Base-by-base conservation (phyloP, 2,888 invertebrate genomes). In the Drymonia ruficornis region DNA sequence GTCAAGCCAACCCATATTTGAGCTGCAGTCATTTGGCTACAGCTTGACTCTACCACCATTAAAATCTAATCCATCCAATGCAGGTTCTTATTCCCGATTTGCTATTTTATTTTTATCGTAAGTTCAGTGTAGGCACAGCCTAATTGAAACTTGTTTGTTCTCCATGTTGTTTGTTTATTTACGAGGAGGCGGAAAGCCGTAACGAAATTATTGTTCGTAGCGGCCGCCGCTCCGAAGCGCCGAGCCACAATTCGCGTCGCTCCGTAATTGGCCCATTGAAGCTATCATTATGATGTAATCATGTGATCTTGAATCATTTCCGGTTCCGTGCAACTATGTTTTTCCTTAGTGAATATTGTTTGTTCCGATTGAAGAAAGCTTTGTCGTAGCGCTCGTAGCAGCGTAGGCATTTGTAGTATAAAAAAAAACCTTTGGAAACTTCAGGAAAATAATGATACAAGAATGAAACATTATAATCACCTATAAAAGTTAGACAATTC, bases 151-250 rank as follows among this genome's bases (percentile, higher is more conserved):
- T 64, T 61, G 66, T 70, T 77, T 74, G 67, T 69, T 72, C 70
- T 68, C 67, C 67, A 74, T 77, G 71, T 69, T 77, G 71, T 69
- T 73, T 79, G 74, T 76, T 77, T 80, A 78, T 81, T 77, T 71
- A 71, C 63, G 62, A 69, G 69, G 63, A 68, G 65, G 55, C 61
- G 54, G 67, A 67, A 62, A 69, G 65, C 67, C 61, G 49, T 76
- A 77, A 76, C 66, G 65, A 78, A 79, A 76, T 82, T 83, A 81
- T 79, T 80, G 80, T 79, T 77, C 66, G 71, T 69, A 63, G 65
- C 53, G 65, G 68, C 62, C 62, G 55, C 53, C 54, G 49, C 51
- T 61, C 45, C 60, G 52, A 53, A 38, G 29, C 47, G 43, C 50
- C 40, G 49, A 53, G 54, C 49, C 54, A 52, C 57, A 63, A 64